A percentile compares a stretch with the other conserved stretches of the same genome.
Conservation (phyloP, 2,113 vertebrate genomes). For the Hiodon alosoides region DNA sequence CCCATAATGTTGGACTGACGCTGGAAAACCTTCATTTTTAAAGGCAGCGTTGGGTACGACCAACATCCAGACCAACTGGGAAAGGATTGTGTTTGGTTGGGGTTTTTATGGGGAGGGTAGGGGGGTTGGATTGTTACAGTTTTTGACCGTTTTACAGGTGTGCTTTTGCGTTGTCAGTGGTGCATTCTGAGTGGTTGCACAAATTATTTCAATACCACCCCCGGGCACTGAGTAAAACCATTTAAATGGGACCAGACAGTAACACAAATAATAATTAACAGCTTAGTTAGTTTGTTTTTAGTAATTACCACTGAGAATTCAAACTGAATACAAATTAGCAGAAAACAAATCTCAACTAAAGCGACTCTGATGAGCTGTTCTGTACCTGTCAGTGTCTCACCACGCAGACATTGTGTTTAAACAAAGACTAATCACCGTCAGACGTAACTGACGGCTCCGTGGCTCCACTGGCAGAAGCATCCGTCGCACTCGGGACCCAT, state of each 20-base stretch:
- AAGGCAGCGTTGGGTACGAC: too few species aligned
- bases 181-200: constrained; percentile 36
- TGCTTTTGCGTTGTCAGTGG: constrained; percentile 5
- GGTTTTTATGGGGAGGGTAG: too few species aligned
- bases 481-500: too few species aligned
- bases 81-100: too few species aligned
- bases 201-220: constrained; percentile 33
- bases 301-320: constrained; percentile 54
- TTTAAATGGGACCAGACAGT: constrained; percentile 54
- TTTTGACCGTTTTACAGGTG: too few species aligned
- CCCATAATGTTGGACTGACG: too few species aligned
- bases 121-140: too few species aligned
- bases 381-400: constrained; percentile 22
- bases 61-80: too few species aligned
- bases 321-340: constrained; percentile 43
- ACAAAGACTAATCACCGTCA: background rate
- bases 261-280: constrained; percentile 67
- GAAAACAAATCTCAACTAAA: constrained; percentile 38
- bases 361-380: constrained; percentile 36
- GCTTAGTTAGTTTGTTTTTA: constrained; percentile 62
- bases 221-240: constrained; percentile 33
- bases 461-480: too few species aligned
- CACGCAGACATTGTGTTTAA: background rate
- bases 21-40: too few species aligned
- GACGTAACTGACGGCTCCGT: too few species aligned